Evolutionary conservation across 1,140 invertebrate genomes (phyloP).

Genomic region (Pseudomyrmex pallidus): DNA sequence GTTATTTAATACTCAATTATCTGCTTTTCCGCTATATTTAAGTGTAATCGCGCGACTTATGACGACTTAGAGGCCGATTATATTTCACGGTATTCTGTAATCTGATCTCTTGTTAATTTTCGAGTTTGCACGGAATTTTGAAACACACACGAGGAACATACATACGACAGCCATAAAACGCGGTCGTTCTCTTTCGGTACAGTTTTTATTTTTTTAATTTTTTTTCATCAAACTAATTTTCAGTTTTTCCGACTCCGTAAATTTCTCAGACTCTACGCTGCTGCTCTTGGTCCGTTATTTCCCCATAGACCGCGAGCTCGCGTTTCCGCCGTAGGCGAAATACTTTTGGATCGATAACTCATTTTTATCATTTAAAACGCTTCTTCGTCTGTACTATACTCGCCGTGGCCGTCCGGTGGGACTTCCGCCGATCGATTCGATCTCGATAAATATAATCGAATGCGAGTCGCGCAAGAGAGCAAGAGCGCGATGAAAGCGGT

Average conservation of each 20-base stretch:
- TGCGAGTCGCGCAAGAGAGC: neutral
- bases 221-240: constrained; percentile 58
- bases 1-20: constrained; percentile 3
- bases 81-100: neutral
- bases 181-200: neutral
- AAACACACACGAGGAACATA: constrained; percentile 16
- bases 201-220: constrained; percentile 31
- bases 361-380: constrained; percentile 59
- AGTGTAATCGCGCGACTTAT: constrained; percentile 16
- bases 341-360: constrained; percentile 55
- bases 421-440: constrained; percentile 2
- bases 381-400: constrained; percentile 6
- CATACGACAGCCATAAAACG: constrained; percentile 12
- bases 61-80: neutral
- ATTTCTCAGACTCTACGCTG: constrained; percentile 27
- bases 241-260: constrained; percentile 57
- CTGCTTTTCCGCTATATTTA: neutral
- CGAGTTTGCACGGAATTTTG: constrained; percentile 3
- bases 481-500: constrained; percentile 3
- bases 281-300: constrained; percentile 43
- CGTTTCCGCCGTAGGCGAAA: constrained; percentile 48
- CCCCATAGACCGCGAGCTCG: constrained; percentile 53
- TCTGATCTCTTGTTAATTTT: constrained; percentile 23
- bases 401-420: neutral
- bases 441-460: constrained; percentile 54